Conservation (phyloP, 2,797 vertebrate species). For the Pseudopleuronectes americanus region DNA sequence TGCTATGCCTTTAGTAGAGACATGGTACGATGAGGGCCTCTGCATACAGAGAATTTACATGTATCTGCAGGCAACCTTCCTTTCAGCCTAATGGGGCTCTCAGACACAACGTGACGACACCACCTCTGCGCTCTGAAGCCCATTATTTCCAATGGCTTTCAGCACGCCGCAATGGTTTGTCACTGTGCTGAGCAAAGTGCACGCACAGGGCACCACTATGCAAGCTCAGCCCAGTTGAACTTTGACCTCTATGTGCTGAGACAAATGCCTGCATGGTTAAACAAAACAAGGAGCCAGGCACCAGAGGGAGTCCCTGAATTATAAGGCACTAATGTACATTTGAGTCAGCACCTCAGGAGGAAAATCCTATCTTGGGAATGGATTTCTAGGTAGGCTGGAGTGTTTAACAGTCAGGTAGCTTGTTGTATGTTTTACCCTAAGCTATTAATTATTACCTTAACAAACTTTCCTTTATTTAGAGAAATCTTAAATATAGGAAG, state of each 20-base stretch:
- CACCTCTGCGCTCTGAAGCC: neutral
- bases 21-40: neutral
- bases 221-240: neutral
- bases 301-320: too few species aligned
- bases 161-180: neutral
- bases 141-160: constrained; percentile 1
- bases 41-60: neutral
- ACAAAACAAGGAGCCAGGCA: neutral
- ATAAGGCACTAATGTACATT: too few species aligned
- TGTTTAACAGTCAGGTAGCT: too few species aligned
- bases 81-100: constrained; percentile 2
- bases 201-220: neutral
- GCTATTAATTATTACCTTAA: too few species aligned
- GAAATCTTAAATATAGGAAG: too few species aligned
- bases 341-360: too few species aligned
- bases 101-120: neutral
- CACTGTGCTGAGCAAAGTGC: neutral
- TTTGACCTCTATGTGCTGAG: neutral
- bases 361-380: too few species aligned
- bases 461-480: too few species aligned
- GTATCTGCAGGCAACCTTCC: neutral
- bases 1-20: neutral
- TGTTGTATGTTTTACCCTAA: too few species aligned
- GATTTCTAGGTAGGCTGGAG: too few species aligned
- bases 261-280: neutral